Percentiles rank a stretch among this genome's conserved stretches.
Conservation (phyloP, 2,113 vertebrate genomes). For the Toxotes jaculatrix region DNA sequence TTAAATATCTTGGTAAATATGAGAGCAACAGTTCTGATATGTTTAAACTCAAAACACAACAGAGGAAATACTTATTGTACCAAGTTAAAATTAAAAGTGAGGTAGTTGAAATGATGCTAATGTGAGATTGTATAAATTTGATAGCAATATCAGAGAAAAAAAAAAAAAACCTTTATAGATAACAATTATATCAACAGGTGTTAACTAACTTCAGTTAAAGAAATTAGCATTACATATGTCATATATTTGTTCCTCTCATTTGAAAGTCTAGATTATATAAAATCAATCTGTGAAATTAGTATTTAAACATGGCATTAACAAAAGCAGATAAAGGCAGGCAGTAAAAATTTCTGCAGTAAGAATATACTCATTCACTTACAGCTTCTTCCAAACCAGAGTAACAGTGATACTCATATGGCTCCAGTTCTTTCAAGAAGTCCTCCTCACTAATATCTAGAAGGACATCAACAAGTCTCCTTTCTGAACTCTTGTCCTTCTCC, state of each 20-base stretch:
- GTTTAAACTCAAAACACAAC: neutral
- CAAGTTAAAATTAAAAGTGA: neutral
- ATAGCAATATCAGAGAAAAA: neutral
- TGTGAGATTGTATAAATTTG: neutral
- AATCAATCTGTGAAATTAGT: neutral
- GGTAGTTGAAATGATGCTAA: neutral
- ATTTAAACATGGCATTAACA: neutral
- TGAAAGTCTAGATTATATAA: neutral
- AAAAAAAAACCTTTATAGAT: neutral
- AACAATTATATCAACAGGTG: neutral
- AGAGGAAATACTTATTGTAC: neutral
- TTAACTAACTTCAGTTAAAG: neutral
- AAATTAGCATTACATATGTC: neutral
- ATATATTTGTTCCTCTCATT: neutral
- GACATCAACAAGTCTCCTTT: conserved; percentile 76
- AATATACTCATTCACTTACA: conserved; percentile 80
- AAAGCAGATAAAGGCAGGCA: neutral
- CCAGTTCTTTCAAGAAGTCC: conserved; percentile 69
- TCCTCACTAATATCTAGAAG: conserved; percentile 87
- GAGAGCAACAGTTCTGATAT: neutral
- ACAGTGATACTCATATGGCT: conserved; percentile 60
- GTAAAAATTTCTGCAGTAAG: neutral
- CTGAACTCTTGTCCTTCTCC: conserved; percentile 30
- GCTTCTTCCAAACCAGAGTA: conserved; percentile 87
- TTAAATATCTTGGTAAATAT: conserved; percentile 11